Conservation (phyloP, 2,888 invertebrate genomes). For the Polyploca ridens region DNA sequence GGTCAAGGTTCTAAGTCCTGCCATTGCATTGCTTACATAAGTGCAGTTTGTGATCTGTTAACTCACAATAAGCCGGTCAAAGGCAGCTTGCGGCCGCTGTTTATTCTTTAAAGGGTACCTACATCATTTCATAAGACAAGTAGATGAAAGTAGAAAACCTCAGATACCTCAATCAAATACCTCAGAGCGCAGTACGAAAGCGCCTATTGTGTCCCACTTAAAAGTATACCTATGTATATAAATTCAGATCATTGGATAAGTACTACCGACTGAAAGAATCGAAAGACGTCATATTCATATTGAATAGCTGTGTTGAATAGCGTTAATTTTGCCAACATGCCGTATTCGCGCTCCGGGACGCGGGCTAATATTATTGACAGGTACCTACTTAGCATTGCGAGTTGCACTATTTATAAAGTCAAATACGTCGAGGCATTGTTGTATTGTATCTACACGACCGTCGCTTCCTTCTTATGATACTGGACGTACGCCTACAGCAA, state of each 20-base stretch:
- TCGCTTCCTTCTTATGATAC: constrained; percentile 70
- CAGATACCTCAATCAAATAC: too few species aligned
- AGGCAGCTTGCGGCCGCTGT: not conserved
- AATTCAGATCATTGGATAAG: too few species aligned
- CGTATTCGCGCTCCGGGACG: constrained; percentile 21
- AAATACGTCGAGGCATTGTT: constrained; percentile 77
- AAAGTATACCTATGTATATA: too few species aligned
- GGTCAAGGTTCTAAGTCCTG: not conserved
- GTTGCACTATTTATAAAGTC: constrained; percentile 79
- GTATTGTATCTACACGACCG: constrained; percentile 68
- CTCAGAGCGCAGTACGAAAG: too few species aligned
- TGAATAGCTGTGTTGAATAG: not conserved
- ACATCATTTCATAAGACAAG: too few species aligned
- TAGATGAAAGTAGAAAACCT: too few species aligned
- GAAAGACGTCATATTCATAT: not conserved
- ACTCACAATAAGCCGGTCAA: not conserved
- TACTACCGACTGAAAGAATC: too few species aligned
- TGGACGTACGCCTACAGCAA: constrained; percentile 58
- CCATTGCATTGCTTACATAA: not conserved
- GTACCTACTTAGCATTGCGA: constrained; percentile 53
- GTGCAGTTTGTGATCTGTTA: not conserved
- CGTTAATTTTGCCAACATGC: constrained; percentile 24
- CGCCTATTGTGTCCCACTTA: too few species aligned
- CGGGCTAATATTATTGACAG: constrained; percentile 41
- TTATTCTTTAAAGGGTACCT: too few species aligned